phyloP scores from a whole-genome alignment of 2,888 invertebrate species.

The Eudiplozoon nipponicum region DNA sequence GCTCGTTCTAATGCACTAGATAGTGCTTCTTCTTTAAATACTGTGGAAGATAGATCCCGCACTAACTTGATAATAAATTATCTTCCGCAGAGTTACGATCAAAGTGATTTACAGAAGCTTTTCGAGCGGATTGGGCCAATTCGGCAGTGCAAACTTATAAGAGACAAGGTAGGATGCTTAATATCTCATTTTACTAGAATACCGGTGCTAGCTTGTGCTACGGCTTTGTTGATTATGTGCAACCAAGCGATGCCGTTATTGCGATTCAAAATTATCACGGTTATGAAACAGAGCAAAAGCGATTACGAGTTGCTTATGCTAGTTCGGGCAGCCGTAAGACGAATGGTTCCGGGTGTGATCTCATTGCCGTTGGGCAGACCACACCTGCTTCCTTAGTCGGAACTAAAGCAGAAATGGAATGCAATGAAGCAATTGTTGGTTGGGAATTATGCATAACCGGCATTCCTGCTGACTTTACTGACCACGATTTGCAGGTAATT shows the following conservation, averaged over 20 bases:
- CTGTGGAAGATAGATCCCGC: constrained; percentile 4
- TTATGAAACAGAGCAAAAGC: constrained; percentile 2
- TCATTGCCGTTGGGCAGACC: too few species aligned
- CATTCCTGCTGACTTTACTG: not conserved
- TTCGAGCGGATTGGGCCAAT: constrained; percentile 9
- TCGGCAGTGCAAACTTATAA: constrained; percentile 6
- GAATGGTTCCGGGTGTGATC: too few species aligned
- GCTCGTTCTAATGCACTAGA: too few species aligned
- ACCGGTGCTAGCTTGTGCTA: constrained; percentile 9
- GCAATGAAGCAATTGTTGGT: not conserved
- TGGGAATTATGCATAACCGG: not conserved
- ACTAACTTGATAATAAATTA: constrained; percentile 10
- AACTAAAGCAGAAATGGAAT: too few species aligned
- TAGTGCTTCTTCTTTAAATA: too few species aligned
- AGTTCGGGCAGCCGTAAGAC: constrained; percentile 1
- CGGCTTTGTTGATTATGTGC: constrained; percentile 10
- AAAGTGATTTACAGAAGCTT: constrained; percentile 3
- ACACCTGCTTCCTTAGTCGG: too few species aligned
- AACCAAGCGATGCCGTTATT: constrained; percentile 1
- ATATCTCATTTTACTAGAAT: not conserved
- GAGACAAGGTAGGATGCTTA: not conserved
- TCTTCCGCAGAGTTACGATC: constrained; percentile 4
- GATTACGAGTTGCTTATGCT: constrained; percentile 9
- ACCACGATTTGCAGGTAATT: not conserved
- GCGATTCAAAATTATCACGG: constrained; percentile 7